Conservation (phyloP, 2,797 vertebrate species). For the Aphelocoma californica region DNA sequence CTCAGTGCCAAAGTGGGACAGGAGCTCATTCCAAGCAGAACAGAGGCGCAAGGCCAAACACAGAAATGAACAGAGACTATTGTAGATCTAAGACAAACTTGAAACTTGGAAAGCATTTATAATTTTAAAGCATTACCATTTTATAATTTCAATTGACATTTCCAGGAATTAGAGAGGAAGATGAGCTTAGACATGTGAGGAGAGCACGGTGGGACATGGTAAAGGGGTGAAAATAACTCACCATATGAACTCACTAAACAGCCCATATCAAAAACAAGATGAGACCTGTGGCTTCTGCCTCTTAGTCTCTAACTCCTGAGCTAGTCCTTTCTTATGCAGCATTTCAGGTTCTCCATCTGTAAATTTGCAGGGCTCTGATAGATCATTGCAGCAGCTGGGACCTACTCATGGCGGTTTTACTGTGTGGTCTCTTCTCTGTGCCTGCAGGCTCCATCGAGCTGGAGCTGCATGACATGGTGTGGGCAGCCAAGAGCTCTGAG, state of each 20-base stretch:
- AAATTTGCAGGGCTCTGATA: neutral
- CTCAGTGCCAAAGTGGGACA: neutral
- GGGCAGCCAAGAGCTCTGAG: conserved; percentile 78
- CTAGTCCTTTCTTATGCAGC: neutral
- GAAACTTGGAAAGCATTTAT: neutral
- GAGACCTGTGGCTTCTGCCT: neutral
- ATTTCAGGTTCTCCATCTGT: neutral
- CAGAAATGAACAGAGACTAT: neutral
- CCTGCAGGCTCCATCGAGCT: conserved; percentile 87
- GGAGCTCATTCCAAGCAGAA: neutral
- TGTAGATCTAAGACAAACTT: neutral
- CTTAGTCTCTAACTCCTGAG: neutral
- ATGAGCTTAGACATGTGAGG: neutral
- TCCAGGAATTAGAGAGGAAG: neutral
- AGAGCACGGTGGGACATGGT: neutral
- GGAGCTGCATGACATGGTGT: conserved; percentile 87
- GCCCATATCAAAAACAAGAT: neutral
- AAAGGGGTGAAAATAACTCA: neutral
- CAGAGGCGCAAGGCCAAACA: neutral
- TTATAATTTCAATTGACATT: neutral
- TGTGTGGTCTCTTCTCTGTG: neutral
- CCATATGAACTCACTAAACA: neutral
- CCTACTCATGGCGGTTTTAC: neutral
- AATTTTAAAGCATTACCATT: neutral
- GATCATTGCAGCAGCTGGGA: neutral